Evolutionary conservation across 2,888 invertebrate species (phyloP).

Genomic region (Isotomurus palustris): DNA sequence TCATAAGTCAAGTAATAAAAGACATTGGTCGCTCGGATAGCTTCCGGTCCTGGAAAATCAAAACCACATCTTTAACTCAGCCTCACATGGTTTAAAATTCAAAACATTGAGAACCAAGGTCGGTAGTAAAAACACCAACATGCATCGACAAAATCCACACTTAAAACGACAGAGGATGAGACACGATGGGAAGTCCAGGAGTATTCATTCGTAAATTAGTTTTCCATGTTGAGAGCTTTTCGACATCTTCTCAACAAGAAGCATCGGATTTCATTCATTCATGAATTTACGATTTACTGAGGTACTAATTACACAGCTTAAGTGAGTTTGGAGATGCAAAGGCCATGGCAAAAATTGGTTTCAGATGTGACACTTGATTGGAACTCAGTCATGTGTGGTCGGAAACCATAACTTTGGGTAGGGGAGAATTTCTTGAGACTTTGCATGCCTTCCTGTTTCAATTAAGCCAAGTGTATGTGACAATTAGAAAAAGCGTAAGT

Average conservation of each 20-base stretch:
- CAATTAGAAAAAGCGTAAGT: no score
- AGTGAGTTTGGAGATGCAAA: neutral
- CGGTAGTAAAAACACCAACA: neutral
- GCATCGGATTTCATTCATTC: slow-evolving; percentile 7
- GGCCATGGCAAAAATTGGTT: slow-evolving; percentile 14
- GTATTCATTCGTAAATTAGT: no score
- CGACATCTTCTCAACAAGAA: no score
- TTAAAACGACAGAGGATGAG: no score
- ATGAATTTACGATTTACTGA: neutral
- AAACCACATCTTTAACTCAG: neutral
- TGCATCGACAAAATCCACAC: no score
- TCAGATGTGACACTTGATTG: slow-evolving; percentile 25
- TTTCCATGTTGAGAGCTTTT: no score
- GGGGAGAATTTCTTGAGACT: no score
- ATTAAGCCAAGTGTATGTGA: no score
- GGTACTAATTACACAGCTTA: slow-evolving; percentile 10
- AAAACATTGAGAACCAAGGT: neutral
- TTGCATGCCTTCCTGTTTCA: no score
- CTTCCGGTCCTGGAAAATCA: slow-evolving; percentile 75
- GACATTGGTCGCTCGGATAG: slow-evolving; percentile 94
- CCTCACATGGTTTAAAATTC: neutral
- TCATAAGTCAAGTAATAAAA: slow-evolving; percentile 99
- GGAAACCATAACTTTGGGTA: no score
- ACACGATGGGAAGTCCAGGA: no score
- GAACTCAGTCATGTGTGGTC: slow-evolving; percentile 22